Evolutionary conservation across 2,888 invertebrate species (phyloP).

Genomic region (Dastarcus helophoroides): DNA sequence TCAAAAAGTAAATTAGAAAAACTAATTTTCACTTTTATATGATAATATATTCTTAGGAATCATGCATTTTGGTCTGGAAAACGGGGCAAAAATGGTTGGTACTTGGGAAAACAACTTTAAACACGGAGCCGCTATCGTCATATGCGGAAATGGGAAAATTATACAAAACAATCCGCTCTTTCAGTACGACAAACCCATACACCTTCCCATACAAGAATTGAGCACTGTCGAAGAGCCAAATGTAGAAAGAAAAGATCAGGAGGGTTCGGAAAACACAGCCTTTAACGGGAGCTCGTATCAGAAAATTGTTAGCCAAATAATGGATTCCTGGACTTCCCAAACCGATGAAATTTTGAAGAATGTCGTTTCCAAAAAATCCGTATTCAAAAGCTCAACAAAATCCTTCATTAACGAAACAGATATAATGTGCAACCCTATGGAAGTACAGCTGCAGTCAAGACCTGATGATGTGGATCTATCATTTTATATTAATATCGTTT

Average conservation of each 20-base stretch:
- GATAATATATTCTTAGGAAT: slow-evolving; percentile 26
- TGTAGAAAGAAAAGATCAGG: too few species aligned
- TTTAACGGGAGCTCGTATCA: too few species aligned
- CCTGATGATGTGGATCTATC: slow-evolving; percentile 37
- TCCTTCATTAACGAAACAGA: too few species aligned
- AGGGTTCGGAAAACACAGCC: too few species aligned
- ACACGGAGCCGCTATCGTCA: slow-evolving; percentile 43
- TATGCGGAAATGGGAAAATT: slow-evolving; percentile 45
- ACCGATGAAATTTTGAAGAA: too few species aligned
- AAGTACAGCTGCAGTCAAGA: slow-evolving; percentile 23
- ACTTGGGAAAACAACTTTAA: slow-evolving; percentile 45
- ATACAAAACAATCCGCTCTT: slow-evolving; percentile 42
- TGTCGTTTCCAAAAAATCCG: too few species aligned
- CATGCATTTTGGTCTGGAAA: slow-evolving; percentile 40
- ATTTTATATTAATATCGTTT: slow-evolving; percentile 38
- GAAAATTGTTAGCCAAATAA: too few species aligned
- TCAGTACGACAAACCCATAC: slow-evolving; percentile 39
- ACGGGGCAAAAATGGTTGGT: slow-evolving; percentile 46
- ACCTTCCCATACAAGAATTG: slow-evolving; percentile 13
- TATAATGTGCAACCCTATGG: slow-evolving; percentile 15
- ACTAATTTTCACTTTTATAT: too few species aligned
- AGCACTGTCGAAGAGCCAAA: too few species aligned
- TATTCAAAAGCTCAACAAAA: too few species aligned
- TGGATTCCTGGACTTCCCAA: too few species aligned
- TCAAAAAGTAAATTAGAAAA: too few species aligned